Conservation (phyloP, 2,888 invertebrate species). For the Heterodera filipjevi region DNA sequence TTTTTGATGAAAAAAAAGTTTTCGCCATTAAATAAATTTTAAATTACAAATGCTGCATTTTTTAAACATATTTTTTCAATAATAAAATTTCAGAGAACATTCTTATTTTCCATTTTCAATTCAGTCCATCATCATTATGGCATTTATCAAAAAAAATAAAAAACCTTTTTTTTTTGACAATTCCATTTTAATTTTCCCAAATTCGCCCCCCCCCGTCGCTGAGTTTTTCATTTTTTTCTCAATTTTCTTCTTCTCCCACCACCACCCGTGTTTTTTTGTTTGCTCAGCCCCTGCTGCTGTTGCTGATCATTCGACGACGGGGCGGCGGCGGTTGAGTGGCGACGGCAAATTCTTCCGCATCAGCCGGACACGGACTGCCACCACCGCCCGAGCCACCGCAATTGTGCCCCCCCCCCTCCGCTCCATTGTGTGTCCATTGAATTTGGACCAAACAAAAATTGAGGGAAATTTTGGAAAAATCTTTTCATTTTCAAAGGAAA, state of each 20-base stretch:
- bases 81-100: too few species aligned
- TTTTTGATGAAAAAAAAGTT: too few species aligned
- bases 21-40: too few species aligned
- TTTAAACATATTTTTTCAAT: too few species aligned
- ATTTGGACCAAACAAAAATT: too few species aligned
- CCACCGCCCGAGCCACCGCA: neutral
- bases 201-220: neutral
- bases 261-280: neutral
- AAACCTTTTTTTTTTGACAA: neutral
- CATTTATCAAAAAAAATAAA: too few species aligned
- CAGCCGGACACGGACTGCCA: neutral
- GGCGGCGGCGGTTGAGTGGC: neutral
- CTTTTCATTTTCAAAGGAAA: too few species aligned
- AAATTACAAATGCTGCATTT: too few species aligned
- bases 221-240: neutral
- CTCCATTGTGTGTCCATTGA: neutral
- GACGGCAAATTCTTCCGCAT: slow-evolving; percentile 3
- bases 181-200: neutral
- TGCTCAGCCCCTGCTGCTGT: neutral
- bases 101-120: too few species aligned
- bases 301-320: neutral
- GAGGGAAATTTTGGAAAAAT: too few species aligned
- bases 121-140: too few species aligned
- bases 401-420: neutral
- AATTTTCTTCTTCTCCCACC: neutral